Percentiles rank a stretch among this genome's conserved stretches.
These are phyloP conservation scores for Haliaeetus leucogaster DNA, from an alignment of 2,113 vertebrate species.

Conservation along the genomic window DNA sequence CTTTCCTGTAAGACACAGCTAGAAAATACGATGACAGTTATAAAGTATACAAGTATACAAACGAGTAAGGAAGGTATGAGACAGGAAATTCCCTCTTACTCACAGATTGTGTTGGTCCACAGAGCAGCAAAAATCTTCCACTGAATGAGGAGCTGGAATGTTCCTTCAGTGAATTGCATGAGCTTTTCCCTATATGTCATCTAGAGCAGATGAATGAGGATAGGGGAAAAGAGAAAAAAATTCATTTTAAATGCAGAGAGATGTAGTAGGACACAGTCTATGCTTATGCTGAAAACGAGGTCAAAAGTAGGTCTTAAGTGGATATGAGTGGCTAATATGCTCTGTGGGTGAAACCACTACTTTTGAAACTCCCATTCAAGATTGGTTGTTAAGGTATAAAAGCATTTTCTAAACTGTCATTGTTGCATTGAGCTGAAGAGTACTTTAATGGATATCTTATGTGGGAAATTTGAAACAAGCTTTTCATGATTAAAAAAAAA, in stretches of 20 bases:
- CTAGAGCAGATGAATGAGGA: background rate
- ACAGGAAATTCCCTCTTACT: background rate
- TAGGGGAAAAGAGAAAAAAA: background rate
- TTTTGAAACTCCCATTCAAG: background rate
- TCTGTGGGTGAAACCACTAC: background rate
- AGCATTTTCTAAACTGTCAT: conserved; percentile 14
- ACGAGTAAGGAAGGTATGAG: background rate
- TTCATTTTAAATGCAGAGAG: background rate
- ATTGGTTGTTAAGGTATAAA: background rate
- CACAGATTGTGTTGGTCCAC: background rate
- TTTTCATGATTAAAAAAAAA: background rate
- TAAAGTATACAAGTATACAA: background rate
- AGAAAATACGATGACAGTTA: background rate
- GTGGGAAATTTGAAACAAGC: background rate
- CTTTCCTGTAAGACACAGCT: background rate
- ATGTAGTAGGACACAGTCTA: background rate
- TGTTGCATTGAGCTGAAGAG: background rate
- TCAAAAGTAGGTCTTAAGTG: conserved; percentile 2
- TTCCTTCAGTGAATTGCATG: background rate
- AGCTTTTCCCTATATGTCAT: background rate
- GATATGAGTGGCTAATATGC: background rate
- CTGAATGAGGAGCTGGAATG: background rate
- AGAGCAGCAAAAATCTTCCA: background rate
- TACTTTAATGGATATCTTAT: conserved; percentile 1
- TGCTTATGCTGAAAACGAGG: background rate